These are phyloP conservation scores for Heliconius himera DNA, from an alignment of 1,140 invertebrate genomes.

Conservation along the genomic window DNA sequence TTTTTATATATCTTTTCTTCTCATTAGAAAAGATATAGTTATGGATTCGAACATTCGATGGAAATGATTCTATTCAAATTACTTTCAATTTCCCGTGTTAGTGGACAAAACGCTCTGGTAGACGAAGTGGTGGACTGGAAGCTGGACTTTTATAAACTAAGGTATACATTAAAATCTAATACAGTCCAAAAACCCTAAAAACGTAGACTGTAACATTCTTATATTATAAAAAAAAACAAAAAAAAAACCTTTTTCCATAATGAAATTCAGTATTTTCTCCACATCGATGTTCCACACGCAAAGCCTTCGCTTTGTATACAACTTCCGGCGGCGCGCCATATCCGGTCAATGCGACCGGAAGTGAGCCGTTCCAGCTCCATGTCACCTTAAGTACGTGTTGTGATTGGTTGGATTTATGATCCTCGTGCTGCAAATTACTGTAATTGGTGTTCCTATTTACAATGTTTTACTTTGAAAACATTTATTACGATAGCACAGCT, in stretches of 20 bases:
- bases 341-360: slow-evolving; percentile 70
- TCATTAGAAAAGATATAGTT: too few species aligned
- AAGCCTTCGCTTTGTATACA: slow-evolving; percentile 79
- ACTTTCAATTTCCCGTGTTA: too few species aligned
- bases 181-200: too few species aligned
- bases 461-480: not conserved
- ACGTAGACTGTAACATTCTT: not conserved
- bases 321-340: slow-evolving; percentile 69
- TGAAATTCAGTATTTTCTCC: slow-evolving; percentile 6
- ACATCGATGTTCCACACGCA: slow-evolving; percentile 53
- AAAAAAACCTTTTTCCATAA: not conserved
- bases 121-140: too few species aligned
- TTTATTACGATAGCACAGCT: not conserved
- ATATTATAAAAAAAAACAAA: not conserved
- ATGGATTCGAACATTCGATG: too few species aligned
- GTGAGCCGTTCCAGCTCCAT: slow-evolving; percentile 67
- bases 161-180: too few species aligned
- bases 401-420: slow-evolving; percentile 72
- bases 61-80: too few species aligned
- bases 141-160: too few species aligned
- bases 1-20: too few species aligned
- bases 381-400: slow-evolving; percentile 76
- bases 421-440: slow-evolving; percentile 53
- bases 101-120: too few species aligned
- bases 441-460: slow-evolving; percentile 45